These are phyloP conservation scores for Caenorhabditis wallacei DNA, from an alignment of 2,888 invertebrate genomes.

Conservation along the genomic window DNA sequence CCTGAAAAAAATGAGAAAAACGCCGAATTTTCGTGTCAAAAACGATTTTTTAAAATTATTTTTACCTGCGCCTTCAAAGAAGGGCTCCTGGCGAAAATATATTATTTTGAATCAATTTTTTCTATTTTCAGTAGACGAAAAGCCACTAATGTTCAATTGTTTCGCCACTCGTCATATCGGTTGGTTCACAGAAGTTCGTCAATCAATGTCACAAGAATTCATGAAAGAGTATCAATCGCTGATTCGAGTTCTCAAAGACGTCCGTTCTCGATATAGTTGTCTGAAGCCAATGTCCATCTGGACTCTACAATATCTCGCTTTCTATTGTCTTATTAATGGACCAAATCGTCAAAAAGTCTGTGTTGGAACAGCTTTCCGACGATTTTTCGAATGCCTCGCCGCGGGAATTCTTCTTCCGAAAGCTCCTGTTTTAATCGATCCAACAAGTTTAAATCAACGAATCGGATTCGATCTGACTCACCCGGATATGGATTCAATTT, in stretches of 20 bases:
- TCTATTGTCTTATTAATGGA: conserved; percentile 89
- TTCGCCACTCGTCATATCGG: conserved; percentile 96
- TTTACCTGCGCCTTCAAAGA: too few relatives aligned
- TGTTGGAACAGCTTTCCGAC: conserved; percentile 92
- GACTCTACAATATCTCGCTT: conserved; percentile 92
- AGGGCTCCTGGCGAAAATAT: too few relatives aligned
- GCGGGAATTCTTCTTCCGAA: conserved; percentile 97
- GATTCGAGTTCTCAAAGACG: conserved; percentile 94
- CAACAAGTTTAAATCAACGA: conserved; percentile 83
- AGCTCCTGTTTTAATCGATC: conserved; percentile 88
- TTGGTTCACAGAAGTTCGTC: conserved; percentile 98
- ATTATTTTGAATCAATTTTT: background rate
- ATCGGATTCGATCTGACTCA: conserved; percentile 91
- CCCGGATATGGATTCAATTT: conserved; percentile 92
- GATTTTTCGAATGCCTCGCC: conserved; percentile 93
- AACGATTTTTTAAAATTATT: too few relatives aligned
- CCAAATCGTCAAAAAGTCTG: conserved; percentile 91
- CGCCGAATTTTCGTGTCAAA: too few relatives aligned
- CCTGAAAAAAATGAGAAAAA: too few relatives aligned
- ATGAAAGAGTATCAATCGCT: conserved; percentile 84
- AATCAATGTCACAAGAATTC: background rate
- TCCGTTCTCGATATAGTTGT: conserved; percentile 92
- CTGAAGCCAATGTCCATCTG: conserved; percentile 94
- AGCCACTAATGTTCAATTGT: conserved; percentile 91
- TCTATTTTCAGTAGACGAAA: conserved; percentile 86